phyloP scores from a whole-genome alignment of 2,888 invertebrate genomes.

The Agrochola macilenta region DNA sequence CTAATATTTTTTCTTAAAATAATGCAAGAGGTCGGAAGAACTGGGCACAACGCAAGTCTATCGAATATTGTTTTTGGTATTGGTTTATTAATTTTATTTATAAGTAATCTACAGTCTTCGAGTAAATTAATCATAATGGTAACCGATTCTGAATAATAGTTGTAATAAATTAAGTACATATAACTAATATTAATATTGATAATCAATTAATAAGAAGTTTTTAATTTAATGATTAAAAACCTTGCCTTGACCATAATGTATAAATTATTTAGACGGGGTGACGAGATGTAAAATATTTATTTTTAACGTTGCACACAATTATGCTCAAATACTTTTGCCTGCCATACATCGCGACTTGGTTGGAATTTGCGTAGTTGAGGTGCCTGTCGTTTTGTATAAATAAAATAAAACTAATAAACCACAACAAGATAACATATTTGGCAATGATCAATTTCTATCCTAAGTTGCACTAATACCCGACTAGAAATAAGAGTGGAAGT shows the following conservation, averaged over 20 bases:
- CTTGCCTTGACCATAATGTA: not conserved
- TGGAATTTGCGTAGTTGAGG: not conserved
- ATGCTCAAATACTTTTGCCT: not conserved
- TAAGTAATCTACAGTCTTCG: not conserved
- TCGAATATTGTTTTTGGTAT: slow-evolving; percentile 19
- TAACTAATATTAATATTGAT: not conserved
- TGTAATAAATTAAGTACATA: not conserved
- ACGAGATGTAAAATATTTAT: not conserved
- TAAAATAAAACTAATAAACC: slow-evolving; percentile 43
- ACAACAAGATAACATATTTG: slow-evolving; percentile 48
- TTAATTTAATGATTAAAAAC: not conserved
- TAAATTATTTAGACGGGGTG: not conserved
- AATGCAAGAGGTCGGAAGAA: slow-evolving; percentile 65
- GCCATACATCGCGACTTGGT: not conserved
- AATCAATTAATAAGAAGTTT: not conserved
- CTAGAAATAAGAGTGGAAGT: not conserved
- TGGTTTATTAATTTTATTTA: slow-evolving; percentile 59
- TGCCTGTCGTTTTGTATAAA: not conserved
- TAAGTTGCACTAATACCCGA: slow-evolving; percentile 37
- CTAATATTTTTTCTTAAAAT: slow-evolving; percentile 35
- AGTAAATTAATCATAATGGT: not conserved
- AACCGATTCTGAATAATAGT: not conserved
- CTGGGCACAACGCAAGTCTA: slow-evolving; percentile 65
- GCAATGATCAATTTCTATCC: slow-evolving; percentile 39
- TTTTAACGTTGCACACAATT: not conserved